Evolutionary conservation across 2,113 vertebrate species (phyloP), one percentile per base, ranked within the genome.

Genomic region (Poecilia latipinna): DNA sequence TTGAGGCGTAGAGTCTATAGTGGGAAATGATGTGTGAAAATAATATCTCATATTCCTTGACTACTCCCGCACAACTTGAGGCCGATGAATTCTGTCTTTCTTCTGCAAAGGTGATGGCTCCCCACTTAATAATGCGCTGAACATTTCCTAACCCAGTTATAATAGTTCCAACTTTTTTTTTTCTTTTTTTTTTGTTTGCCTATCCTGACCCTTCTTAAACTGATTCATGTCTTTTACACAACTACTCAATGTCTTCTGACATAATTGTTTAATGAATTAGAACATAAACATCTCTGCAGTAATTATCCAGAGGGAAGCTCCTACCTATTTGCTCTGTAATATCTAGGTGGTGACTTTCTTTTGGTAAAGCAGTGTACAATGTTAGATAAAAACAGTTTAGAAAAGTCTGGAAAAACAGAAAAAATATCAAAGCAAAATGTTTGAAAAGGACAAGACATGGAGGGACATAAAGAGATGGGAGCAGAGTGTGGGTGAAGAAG

Each of bases 371-470:
- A 17, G 15, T 51, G 48, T 51, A 29, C 82, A 39, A 68, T 75
- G 65, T 79, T 61, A 8, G 11, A 64, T 26, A 29, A 39, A 51
- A 44, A 57, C 33, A 57, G 1, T 8, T 37, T 12, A 7, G 24
- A 8, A 22, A 17, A 31, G 24, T 48, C 64, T 61, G 48, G 48
- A 70, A 35, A 29, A 19, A 1, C 31, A 61, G 33, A 37, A 69
- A 66, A 13, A 44, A 32, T 37, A 80, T 79, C 61, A 78, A 82
- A 84, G 73, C 65, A 22, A 84, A 76, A 80, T 72, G 77, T 86
- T 71, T 74, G 48, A 75, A 48, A 68, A 74, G 22, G 61, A 74
- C 12, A 32, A 10, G 63, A 74, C 62, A 63, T 13, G 0, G 4
- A 57, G 70, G 35, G 48, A 22, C 48, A 51, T 51, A 19, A 1